Evolutionary conservation across 2,797 vertebrate species (phyloP).

Genomic region (Saxicola maurus): DNA sequence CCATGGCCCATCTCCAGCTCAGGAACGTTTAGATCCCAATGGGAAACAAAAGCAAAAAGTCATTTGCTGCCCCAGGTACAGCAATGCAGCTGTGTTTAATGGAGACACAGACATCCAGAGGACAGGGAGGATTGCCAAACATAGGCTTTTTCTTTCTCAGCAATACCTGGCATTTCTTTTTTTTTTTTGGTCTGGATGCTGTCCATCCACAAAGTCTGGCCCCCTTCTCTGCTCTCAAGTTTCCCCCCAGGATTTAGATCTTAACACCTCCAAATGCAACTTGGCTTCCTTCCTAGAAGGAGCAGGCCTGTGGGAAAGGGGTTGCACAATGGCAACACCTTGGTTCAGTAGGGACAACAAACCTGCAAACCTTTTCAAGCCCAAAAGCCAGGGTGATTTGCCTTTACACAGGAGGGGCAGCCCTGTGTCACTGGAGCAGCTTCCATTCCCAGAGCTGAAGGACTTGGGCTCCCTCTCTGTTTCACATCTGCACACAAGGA

Average conservation of each 20-base stretch:
- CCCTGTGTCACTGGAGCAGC: neutral
- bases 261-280: constrained; percentile 13
- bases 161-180: neutral
- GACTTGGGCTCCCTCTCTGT: neutral
- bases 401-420: neutral
- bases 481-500: neutral
- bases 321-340: neutral
- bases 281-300: constrained; percentile 23
- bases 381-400: neutral
- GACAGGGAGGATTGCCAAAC: neutral
- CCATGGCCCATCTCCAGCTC: neutral
- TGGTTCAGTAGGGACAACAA: neutral
- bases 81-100: neutral
- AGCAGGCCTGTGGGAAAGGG: neutral
- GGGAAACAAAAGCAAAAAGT: neutral
- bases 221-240: constrained; percentile 5
- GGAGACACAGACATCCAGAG: neutral
- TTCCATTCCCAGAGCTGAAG: neutral
- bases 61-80: neutral
- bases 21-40: neutral
- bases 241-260: constrained; percentile 17
- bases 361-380: neutral
- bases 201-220: neutral
- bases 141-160: neutral
- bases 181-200: neutral